Evolutionary conservation across 2,113 vertebrate genomes (phyloP).

Genomic region (Pristiophorus japonicus): DNA sequence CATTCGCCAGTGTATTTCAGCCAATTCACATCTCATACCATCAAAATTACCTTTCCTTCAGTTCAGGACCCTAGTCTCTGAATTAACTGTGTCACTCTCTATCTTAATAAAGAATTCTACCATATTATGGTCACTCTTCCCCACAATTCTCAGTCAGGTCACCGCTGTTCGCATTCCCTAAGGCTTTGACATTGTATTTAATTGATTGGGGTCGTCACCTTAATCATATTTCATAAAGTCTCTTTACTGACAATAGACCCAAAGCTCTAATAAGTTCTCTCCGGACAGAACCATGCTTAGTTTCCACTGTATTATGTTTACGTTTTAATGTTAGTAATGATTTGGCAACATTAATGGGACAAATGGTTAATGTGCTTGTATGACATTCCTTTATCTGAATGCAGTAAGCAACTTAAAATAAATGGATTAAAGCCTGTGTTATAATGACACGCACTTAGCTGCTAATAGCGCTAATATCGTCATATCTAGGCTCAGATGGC

Average conservation of each 20-base stretch:
- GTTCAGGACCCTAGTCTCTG: too few relatives aligned
- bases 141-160: too few relatives aligned
- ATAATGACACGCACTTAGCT: background rate
- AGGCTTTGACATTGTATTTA: background rate
- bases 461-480: background rate
- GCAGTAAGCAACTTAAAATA: background rate
- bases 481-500: background rate
- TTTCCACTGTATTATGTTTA: background rate
- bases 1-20: too few relatives aligned
- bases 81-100: too few relatives aligned
- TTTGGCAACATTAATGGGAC: background rate
- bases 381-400: background rate
- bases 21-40: too few relatives aligned
- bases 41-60: too few relatives aligned
- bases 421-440: background rate
- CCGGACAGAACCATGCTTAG: background rate
- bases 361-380: background rate
- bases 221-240: background rate
- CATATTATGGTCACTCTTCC: too few relatives aligned
- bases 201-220: background rate
- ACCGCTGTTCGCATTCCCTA: too few relatives aligned
- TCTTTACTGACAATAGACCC: background rate
- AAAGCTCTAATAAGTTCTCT: background rate
- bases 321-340: background rate
- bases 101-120: too few relatives aligned